Percentiles rank a stretch among this genome's conserved stretches.
Conservation (phyloP, 2,888 invertebrate species). For the Ennomos quercinarius region DNA sequence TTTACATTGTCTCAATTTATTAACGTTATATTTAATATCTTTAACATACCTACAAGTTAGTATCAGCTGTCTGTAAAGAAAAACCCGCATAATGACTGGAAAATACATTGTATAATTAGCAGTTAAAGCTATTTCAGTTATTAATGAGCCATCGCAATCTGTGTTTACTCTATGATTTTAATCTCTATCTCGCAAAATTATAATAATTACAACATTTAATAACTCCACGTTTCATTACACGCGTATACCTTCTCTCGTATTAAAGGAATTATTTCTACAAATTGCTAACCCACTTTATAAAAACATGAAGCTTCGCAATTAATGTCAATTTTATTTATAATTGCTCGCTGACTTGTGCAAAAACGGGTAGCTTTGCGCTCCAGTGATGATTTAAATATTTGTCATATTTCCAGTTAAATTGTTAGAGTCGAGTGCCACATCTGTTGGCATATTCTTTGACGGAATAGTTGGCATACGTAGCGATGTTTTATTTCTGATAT, state of each 20-base stretch:
- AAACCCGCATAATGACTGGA: conserved; percentile 7
- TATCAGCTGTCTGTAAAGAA: not conserved
- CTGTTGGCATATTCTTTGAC: conserved; percentile 47
- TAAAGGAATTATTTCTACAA: conserved; percentile 75
- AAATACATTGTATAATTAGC: conserved; percentile 14
- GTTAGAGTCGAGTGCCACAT: conserved; percentile 37
- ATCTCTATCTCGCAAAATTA: conserved; percentile 68
- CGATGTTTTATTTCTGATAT: conserved; percentile 23
- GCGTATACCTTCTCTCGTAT: conserved; percentile 57
- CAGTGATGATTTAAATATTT: conserved; percentile 51
- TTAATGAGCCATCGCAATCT: conserved; percentile 31
- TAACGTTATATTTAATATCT: not conserved
- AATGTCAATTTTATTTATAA: conserved; percentile 82
- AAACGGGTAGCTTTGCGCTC: conserved; percentile 46
- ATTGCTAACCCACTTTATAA: conserved; percentile 75
- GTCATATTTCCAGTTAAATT: conserved; percentile 38
- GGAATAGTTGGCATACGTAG: conserved; percentile 39
- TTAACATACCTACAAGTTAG: too few relatives aligned
- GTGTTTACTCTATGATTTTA: conserved; percentile 43
- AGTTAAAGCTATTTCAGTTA: conserved; percentile 21
- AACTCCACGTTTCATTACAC: conserved; percentile 64
- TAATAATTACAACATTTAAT: conserved; percentile 70
- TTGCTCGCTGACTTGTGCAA: conserved; percentile 54
- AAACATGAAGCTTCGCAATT: conserved; percentile 65
- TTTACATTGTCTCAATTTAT: too few relatives aligned